phyloP scores from a whole-genome alignment of 2,113 vertebrate genomes.

The Coregonus clupeaformis region DNA sequence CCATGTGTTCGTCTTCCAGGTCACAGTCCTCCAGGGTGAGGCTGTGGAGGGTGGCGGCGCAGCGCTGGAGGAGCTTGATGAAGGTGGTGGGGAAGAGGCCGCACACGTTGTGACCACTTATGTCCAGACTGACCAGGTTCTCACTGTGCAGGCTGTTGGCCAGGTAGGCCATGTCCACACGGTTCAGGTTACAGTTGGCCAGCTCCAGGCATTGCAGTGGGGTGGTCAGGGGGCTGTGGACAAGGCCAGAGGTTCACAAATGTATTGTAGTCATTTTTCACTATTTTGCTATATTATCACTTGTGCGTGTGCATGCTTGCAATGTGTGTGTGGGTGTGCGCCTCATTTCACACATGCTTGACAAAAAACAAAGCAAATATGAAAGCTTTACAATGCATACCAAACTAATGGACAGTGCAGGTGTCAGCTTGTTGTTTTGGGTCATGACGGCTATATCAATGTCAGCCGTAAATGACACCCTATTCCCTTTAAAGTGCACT shows the following conservation, averaged over 20 bases:
- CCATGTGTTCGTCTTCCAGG: slow-evolving; percentile 79
- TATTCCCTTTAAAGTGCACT: no score
- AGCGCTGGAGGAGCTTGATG: slow-evolving; percentile 83
- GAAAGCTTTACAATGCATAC: not conserved
- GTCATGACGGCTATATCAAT: slow-evolving; percentile 26
- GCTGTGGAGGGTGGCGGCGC: slow-evolving; percentile 73
- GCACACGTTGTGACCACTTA: slow-evolving; percentile 85
- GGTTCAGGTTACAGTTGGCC: slow-evolving; percentile 84
- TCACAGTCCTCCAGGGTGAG: slow-evolving; percentile 88
- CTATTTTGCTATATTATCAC: not conserved
- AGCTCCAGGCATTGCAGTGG: slow-evolving; percentile 85
- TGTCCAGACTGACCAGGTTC: slow-evolving; percentile 81
- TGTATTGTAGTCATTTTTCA: not conserved
- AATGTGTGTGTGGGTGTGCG: not conserved
- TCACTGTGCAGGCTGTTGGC: slow-evolving; percentile 84
- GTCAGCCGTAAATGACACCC: not conserved
- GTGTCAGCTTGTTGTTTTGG: not conserved
- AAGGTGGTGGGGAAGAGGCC: slow-evolving; percentile 78
- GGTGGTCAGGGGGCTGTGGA: slow-evolving; percentile 81
- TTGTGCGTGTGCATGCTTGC: not conserved
- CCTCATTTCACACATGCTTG: not conserved
- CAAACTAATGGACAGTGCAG: not conserved
- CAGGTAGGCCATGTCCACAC: slow-evolving; percentile 88
- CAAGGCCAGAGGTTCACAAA: not conserved
- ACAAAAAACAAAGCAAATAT: not conserved